A percentile compares a stretch with the other conserved stretches of the same genome.
These are phyloP conservation scores for Enteromius treurensis DNA, from an alignment of 2,797 vertebrate genomes.

Conservation along the genomic window DNA sequence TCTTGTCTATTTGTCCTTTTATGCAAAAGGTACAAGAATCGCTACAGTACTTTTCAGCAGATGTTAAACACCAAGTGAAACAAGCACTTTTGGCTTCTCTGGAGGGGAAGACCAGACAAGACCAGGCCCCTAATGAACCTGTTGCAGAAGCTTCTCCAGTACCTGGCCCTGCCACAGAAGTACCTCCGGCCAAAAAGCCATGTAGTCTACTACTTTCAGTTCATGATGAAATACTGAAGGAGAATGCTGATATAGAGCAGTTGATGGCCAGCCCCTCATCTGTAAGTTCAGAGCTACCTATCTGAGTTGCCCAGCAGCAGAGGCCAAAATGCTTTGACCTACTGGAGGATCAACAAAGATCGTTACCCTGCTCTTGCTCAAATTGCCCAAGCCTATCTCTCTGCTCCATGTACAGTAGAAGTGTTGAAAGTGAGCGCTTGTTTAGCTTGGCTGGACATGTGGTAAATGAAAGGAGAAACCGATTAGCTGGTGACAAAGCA, in stretches of 20 bases:
- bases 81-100: slow-evolving; percentile 19
- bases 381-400: slow-evolving; percentile 35
- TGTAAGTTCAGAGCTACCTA: neutral
- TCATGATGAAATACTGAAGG: slow-evolving; percentile 37
- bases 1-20: neutral
- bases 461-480: slow-evolving; percentile 29
- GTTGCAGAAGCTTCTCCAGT: slow-evolving; percentile 22
- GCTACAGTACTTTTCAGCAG: slow-evolving; percentile 38
- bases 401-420: slow-evolving; percentile 39
- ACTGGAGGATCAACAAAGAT: slow-evolving; percentile 39
- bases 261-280: neutral
- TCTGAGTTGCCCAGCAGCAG: slow-evolving; percentile 6
- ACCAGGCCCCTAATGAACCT: slow-evolving; percentile 25
- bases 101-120: neutral
- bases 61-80: slow-evolving; percentile 35
- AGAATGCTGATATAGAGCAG: slow-evolving; percentile 22
- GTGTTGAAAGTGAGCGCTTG: slow-evolving; percentile 35
- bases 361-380: slow-evolving; percentile 23
- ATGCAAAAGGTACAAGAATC: neutral
- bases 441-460: slow-evolving; percentile 40
- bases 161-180: slow-evolving; percentile 29
- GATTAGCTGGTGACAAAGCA: slow-evolving; percentile 20
- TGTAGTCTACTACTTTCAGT: slow-evolving; percentile 42
- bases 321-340: slow-evolving; percentile 20
- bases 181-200: slow-evolving; percentile 42